Conservation (phyloP, 2,797 vertebrate species). For the Melanotaenia trifasciata region DNA sequence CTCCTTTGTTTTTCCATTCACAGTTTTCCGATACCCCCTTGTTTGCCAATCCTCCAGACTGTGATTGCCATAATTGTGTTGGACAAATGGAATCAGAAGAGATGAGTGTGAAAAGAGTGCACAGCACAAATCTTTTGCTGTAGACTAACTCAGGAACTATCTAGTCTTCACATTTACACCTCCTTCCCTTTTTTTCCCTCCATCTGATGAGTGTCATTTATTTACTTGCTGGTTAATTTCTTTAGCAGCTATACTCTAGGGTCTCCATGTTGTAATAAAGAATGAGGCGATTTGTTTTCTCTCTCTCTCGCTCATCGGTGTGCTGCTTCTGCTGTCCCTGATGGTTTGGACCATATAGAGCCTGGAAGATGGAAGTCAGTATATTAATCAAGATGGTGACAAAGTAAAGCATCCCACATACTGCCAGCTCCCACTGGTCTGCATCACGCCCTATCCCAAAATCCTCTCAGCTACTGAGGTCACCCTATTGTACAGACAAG, state of each 20-base stretch:
- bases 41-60: conserved; percentile 71
- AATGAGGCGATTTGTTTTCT: conserved; percentile 74
- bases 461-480: conserved; percentile 42
- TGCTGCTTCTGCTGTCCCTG: conserved; percentile 68
- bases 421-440: conserved; percentile 67
- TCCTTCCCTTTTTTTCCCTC: conserved; percentile 36
- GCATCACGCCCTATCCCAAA: conserved; percentile 56
- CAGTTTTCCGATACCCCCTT: conserved; percentile 52
- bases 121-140: conserved; percentile 57
- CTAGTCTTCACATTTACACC: conserved; percentile 55
- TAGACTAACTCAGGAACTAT: conserved; percentile 56
- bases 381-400: conserved; percentile 85
- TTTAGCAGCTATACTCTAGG: conserved; percentile 78
- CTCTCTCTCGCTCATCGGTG: conserved; percentile 58
- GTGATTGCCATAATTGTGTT: conserved; percentile 77
- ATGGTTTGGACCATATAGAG: conserved; percentile 71
- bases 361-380: conserved; percentile 64
- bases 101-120: conserved; percentile 31
- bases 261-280: conserved; percentile 74
- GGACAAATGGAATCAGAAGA: conserved; percentile 65
- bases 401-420: conserved; percentile 64
- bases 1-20: conserved; percentile 73
- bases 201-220: conserved; percentile 78
- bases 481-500: conserved; percentile 22
- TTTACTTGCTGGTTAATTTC: conserved; percentile 81